Evolutionary conservation across 2,113 vertebrate genomes (phyloP), one percentile per base, ranked within the genome.

Genomic region (Lophochroa leadbeateri): DNA sequence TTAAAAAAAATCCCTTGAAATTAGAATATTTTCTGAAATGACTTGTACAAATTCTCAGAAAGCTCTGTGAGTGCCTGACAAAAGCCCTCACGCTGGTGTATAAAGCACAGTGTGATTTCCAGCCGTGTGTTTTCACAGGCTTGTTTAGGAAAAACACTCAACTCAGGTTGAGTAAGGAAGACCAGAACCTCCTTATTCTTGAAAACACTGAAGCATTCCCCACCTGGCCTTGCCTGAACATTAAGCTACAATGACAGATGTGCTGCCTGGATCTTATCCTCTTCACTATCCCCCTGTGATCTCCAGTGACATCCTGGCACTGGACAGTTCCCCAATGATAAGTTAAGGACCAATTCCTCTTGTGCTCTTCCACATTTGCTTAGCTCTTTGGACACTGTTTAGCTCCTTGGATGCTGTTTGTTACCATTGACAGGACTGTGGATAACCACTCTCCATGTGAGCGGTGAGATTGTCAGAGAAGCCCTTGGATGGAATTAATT

Each of bases 401-500:
- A 87, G 75, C 88, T 78, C 9, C 93, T 76, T 92, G 95, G 61
- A 76, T 0, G 4, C 50, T 31, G 11, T 95, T 96, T 81, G 58
- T 82, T 97, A 94, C 64, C 75, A 84, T 72, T 7, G 5, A 67
- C 13, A 28, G 79, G 80, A 11, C 69, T 39, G 31, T 43, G 6
- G 41, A 63, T 76, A 65, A 55, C 58, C 61, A 87, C 53, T 24
- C 53, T 94, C 92, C 29, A 31, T 88, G 67, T 53, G 70, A 91
- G 72, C 9, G 1, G 69, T 60, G 79, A 72, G 80, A 90, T 17
- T 68, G 49, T 76, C 63, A 90, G 25, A 79, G 58, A 77, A 79
- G 74, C 58, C 31, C 74, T 74, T 82, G 84, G 39, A 63, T 92
- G 88, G 95, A 92, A 96, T 96, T 88, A 90, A 95, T 96, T 94